phyloP scores from a whole-genome alignment of 2,888 invertebrate genomes.

The Acleris holmiana region DNA sequence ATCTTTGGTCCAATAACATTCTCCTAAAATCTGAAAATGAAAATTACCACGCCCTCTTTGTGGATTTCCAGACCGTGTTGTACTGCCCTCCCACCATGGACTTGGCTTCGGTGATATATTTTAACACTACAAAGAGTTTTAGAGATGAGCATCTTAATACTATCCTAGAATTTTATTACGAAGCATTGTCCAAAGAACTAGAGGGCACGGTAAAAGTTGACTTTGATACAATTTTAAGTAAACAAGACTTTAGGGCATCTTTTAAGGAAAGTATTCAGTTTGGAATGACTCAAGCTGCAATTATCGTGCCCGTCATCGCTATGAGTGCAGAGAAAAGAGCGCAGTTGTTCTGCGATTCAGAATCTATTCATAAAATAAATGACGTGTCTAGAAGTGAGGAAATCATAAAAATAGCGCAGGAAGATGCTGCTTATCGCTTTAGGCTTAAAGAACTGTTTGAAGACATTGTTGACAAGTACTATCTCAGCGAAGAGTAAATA shows the following conservation, averaged over 20 bases:
- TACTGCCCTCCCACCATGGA: conserved; percentile 88
- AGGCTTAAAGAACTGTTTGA: conserved; percentile 81
- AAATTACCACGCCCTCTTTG: conserved; percentile 77
- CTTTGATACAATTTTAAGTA: conserved; percentile 52
- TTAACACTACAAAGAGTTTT: conserved; percentile 77
- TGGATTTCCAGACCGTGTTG: conserved; percentile 88
- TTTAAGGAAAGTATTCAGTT: conserved; percentile 65
- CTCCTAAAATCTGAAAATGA: conserved; percentile 71
- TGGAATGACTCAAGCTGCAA: conserved; percentile 66
- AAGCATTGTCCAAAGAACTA: conserved; percentile 70
- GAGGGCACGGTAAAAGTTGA: conserved; percentile 51
- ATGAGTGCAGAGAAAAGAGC: conserved; percentile 57
- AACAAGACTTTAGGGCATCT: conserved; percentile 48
- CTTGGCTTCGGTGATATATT: conserved; percentile 80
- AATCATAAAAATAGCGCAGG: conserved; percentile 59
- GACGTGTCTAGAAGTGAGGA: conserved; percentile 62
- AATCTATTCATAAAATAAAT: conserved; percentile 51
- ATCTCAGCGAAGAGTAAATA: conserved; percentile 43
- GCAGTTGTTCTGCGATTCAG: conserved; percentile 58
- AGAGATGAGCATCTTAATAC: conserved; percentile 68
- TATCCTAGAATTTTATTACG: conserved; percentile 83
- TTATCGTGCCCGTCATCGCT: conserved; percentile 64
- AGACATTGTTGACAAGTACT: conserved; percentile 81
- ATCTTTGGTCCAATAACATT: conserved; percentile 86
- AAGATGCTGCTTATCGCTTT: conserved; percentile 58